Base-by-base conservation (phyloP, 2,888 invertebrate genomes). In the Lithophane leautieri region DNA sequence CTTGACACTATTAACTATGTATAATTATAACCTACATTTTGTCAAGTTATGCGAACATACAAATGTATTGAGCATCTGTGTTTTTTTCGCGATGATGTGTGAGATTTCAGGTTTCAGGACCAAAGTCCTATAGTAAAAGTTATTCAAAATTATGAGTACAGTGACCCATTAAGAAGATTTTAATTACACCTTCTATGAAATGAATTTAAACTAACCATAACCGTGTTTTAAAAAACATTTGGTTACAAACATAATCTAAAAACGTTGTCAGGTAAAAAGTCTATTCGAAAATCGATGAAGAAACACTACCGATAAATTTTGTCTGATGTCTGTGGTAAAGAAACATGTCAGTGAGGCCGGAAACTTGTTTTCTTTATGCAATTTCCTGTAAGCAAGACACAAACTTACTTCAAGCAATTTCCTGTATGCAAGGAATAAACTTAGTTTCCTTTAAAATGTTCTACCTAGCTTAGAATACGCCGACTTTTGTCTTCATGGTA, bases 401-500 rank as follows among this genome's bases (percentile, higher is more conserved):
- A 16, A 65, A 58, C 16, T 9, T 40, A 8, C 19, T 19, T 50
- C 19, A 50, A 8, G 2, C 50, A 52, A 47, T 56, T 61, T 70
- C 16, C 34, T 25, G 9, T 58, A n/a, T n/a, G 16, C 19, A 44
- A 54, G n/a, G 47, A 28, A n/a, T 1, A 14, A 65, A 52, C 22
- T 14, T 42, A 42, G 44, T 52, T 58, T 52, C 22, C 25, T 44
- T 52, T 28, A 34, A 65, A 28, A 71, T 11, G 19, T 47, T 14
- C 44, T 34, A 14, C 22, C 22, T 40, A 11, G 14, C 52, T 34
- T 25, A 22, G 25, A 61, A 66, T 66, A 54, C 14, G 81, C 42
- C 44, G 14, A n/a, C 44, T 60, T 80, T 73, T 69, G 61, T 67
- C 66, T 52, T 52, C 34, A 34, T 34, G 50, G n/a, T 56, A 2